Evolutionary conservation across 2,113 vertebrate species (phyloP).

Genomic region (Menura novaehollandiae): DNA sequence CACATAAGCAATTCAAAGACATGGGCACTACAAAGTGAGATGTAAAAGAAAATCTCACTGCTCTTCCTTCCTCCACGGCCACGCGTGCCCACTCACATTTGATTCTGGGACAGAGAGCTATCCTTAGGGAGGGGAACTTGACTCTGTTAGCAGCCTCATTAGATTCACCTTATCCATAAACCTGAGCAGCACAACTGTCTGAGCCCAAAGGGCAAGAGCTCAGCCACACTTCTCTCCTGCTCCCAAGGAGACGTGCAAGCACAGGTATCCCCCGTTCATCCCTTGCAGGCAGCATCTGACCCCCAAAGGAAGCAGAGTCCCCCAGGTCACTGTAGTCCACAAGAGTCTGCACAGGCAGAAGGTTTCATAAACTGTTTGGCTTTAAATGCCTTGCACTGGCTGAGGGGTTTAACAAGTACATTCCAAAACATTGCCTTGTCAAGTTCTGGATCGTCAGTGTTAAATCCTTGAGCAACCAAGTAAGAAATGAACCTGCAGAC

Average conservation of each 20-base stretch:
- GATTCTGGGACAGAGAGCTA: neutral
- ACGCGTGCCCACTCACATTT: neutral
- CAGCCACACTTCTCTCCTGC: neutral
- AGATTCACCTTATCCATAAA: neutral
- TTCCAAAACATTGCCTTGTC: neutral
- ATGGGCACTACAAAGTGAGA: neutral
- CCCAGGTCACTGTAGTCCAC: neutral
- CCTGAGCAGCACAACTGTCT: neutral
- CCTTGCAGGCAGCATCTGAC: neutral
- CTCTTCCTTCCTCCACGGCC: neutral
- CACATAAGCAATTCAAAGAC: neutral
- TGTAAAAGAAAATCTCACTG: neutral
- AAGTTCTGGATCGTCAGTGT: neutral
- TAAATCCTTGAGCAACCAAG: conserved; percentile 23
- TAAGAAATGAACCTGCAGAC: neutral
- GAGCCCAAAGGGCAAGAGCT: neutral
- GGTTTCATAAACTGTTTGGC: neutral
- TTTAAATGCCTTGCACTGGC: neutral
- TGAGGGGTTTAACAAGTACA: neutral
- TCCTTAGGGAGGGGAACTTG: neutral
- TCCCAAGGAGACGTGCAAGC: neutral
- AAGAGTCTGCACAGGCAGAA: neutral
- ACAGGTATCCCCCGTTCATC: fast-evolving
- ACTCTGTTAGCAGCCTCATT: fast-evolving
- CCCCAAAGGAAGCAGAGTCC: neutral